Evolutionary conservation across 2,888 invertebrate species (phyloP), one percentile per base, ranked within the genome.

Genomic region (Perizoma flavofasciatum): DNA sequence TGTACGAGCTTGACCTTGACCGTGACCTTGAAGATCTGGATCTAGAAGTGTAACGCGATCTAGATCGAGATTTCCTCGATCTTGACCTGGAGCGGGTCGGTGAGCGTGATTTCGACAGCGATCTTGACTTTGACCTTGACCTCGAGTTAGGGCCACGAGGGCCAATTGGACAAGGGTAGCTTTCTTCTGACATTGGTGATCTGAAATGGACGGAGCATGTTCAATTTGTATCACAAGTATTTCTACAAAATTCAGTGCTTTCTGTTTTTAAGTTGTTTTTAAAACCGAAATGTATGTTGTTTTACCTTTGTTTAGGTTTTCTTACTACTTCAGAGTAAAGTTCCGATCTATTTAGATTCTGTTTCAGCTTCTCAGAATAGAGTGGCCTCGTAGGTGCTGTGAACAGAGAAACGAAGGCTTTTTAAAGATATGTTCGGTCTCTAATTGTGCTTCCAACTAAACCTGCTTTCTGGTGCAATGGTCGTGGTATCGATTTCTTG

Each of bases 281-380:
- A 37, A 37, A 37, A 37, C 3, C 37, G 5, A 37, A 6, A 1
- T 6, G 37, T 37, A 37, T 37, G 10, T 43, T 11, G 4, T 55
- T n/a, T 55, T 75, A 89, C 90, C 86, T 80, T 41, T 71, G 61
- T 60, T 77, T 82, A 10, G 76, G 73, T 74, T 82, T 88, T 6
- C 86, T 81, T 9, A 83, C 83, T 4, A 85, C 85, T 50, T 91
- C 92, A 2, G 92, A 84, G 67, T 91, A 92, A 8, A 83, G 71
- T 55, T 81, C 72, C 9, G 74, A 70, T 61, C 77, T 87, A 70
- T 83, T 89, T 61, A 92, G 69, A 67, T 92, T 92, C 46, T 85
- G 79, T 66, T 91, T 92, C 55, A 92, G 69, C 75, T 92, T 92
- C 32, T 91, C 92, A 1, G 92, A 85, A 72, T 91, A 92, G 37